Evolutionary conservation across 2,113 vertebrate genomes (phyloP).

Genomic region (Melanerpes aurifrons): DNA sequence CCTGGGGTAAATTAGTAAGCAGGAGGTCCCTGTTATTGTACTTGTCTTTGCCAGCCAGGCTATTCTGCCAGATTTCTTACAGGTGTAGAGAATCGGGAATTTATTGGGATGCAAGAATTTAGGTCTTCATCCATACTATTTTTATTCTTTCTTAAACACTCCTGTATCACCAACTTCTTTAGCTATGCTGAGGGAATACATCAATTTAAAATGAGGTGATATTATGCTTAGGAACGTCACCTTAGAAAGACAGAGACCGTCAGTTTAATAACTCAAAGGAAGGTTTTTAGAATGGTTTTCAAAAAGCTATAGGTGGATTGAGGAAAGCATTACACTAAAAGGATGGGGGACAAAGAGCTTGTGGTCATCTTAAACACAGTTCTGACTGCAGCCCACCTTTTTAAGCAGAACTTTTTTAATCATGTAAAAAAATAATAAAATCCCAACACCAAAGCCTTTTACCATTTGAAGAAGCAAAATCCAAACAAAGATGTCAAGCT

Average conservation of each 20-base stretch:
- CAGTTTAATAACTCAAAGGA: slow-evolving; percentile 33
- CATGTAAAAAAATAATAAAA: rapidly evolving
- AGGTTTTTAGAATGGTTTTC: slow-evolving; percentile 39
- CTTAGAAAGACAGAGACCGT: neutral
- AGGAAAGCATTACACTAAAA: neutral
- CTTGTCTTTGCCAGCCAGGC: neutral
- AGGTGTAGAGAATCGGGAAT: neutral
- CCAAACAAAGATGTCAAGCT: neutral
- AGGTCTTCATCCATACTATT: neutral
- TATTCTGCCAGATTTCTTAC: neutral
- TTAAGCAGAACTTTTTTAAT: neutral
- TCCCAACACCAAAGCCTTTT: neutral
- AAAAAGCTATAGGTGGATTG: neutral
- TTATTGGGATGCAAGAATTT: neutral
- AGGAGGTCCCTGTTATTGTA: neutral
- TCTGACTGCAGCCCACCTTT: neutral
- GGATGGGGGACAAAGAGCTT: neutral
- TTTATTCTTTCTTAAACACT: neutral
- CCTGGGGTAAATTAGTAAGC: neutral
- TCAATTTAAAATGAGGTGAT: slow-evolving; percentile 13
- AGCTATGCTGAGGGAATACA: neutral
- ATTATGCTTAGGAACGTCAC: neutral
- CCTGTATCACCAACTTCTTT: neutral
- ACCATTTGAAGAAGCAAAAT: neutral
- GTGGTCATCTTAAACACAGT: neutral